phyloP scores from a whole-genome alignment of 2,113 vertebrate species.

The Microcebus ravelobensis region DNA sequence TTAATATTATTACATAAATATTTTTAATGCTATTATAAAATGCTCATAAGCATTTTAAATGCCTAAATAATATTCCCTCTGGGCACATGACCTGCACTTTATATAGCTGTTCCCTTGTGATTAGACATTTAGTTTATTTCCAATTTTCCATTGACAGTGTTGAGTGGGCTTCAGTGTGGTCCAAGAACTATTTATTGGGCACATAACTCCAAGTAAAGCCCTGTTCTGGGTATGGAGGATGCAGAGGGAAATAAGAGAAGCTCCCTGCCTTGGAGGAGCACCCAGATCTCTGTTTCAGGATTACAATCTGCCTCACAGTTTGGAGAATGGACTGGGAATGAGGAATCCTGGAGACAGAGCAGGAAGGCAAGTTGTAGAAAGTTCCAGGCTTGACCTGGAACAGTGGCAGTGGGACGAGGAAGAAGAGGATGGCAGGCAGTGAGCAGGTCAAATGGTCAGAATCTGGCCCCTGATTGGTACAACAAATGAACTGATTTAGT shows the following conservation, averaged over 20 bases:
- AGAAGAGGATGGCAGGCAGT: rapidly evolving
- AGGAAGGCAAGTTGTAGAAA: not conserved
- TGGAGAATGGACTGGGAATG: not conserved
- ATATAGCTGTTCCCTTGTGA: not conserved
- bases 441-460: not conserved
- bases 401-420: too few relatives aligned
- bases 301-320: not conserved
- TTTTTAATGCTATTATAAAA: slow-evolving; percentile 56
- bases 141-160: not conserved
- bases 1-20: slow-evolving; percentile 60
- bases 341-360: not conserved
- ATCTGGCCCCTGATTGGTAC: not conserved
- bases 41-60: slow-evolving; percentile 39
- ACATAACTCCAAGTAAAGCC: not conserved
- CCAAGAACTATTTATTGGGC: not conserved
- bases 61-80: not conserved
- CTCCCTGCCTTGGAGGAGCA: not conserved
- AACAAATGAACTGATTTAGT: not conserved
- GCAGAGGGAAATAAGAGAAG: not conserved
- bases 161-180: not conserved
- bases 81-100: not conserved
- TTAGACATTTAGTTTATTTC: not conserved
- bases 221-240: not conserved
- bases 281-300: not conserved
- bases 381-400: too few relatives aligned